Conservation (phyloP, 2,888 invertebrate species). For the Eubasilissa splendida region DNA sequence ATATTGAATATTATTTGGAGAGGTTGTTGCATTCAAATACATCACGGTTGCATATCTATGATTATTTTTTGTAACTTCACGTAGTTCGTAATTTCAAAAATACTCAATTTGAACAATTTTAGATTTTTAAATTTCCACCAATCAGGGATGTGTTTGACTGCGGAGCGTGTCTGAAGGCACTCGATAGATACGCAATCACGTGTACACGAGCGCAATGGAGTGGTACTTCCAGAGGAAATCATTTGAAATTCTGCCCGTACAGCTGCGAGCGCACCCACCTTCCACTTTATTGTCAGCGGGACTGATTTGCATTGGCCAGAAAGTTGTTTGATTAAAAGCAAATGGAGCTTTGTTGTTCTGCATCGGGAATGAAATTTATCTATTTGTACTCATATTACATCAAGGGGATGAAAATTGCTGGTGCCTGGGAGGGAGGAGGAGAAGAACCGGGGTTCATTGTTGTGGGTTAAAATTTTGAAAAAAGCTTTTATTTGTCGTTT, state of each 20-base stretch:
- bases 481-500: too few species aligned
- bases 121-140: constrained; percentile 6
- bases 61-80: too few species aligned
- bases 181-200: constrained; percentile 39
- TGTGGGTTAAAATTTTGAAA: too few species aligned
- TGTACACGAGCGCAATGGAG: constrained; percentile 54
- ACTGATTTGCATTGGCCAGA: constrained; percentile 56
- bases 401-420: neutral
- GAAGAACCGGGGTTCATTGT: too few species aligned
- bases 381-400: constrained; percentile 2
- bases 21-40: too few species aligned
- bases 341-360: constrained; percentile 54
- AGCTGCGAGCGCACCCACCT: constrained; percentile 5
- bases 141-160: constrained; percentile 12
- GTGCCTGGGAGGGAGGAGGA: neutral
- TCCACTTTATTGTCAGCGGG: constrained; percentile 6
- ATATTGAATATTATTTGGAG: too few species aligned
- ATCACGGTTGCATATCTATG: too few species aligned
- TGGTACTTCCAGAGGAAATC: constrained; percentile 17
- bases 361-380: constrained; percentile 42
- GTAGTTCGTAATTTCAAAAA: neutral
- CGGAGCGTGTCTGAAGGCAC: constrained; percentile 5
- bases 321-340: constrained; percentile 56
- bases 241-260: constrained; percentile 39
- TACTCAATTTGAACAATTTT: neutral